Base-by-base conservation (phyloP, 1,140 invertebrate species). In the Lutraria rhynchaena region DNA sequence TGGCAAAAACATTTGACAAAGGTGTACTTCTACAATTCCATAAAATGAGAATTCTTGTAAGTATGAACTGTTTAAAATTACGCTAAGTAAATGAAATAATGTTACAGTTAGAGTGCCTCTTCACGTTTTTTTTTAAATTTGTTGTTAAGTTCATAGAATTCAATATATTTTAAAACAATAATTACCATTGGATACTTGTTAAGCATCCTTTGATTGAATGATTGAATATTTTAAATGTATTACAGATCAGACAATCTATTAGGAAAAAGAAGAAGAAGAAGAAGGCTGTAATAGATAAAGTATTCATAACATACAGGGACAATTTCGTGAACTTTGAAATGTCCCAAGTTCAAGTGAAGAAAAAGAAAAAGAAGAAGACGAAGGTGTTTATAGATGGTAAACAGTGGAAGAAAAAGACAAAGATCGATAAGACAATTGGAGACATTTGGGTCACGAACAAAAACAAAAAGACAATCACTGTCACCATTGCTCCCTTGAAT, bases 381-480 rank as follows among this genome's bases (percentile, higher is more conserved):
- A 80, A 46, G 41, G 51, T 55, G 9, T 19, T 27, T 19, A n/a
- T 80, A 4, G 76, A 37, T 60, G 63, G 63, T 22, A 49, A 24
- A 44, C 24, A 44, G 37, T 80, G 76, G 76, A 70, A 44, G 15
- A 44, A 58, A 37, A 44, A 69, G 31, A 77, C 60, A 41, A 35
- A 9, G 46, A n/a, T 77, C 15, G 76, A 80, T 44, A 80, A 69
- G 60, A 70, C 63, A 22, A 49, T 80, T 29, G 76, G 76, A n/a
- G 61, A 69, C 9, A 41, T 80, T 15, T 46, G 49, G 61, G 5
- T 80, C 17, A 27, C 24, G 49, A 57, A n/a, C 19, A 58, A 57
- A 24, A 67, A 69, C 60, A 61, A 17, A 0, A 70, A 55, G n/a
- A 70, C 63, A 1, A 70, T 70, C 9, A 44, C 22, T 15, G 35